Base-by-base conservation (phyloP, 2,888 invertebrate species). In the Lasioglossum leucozonium region DNA sequence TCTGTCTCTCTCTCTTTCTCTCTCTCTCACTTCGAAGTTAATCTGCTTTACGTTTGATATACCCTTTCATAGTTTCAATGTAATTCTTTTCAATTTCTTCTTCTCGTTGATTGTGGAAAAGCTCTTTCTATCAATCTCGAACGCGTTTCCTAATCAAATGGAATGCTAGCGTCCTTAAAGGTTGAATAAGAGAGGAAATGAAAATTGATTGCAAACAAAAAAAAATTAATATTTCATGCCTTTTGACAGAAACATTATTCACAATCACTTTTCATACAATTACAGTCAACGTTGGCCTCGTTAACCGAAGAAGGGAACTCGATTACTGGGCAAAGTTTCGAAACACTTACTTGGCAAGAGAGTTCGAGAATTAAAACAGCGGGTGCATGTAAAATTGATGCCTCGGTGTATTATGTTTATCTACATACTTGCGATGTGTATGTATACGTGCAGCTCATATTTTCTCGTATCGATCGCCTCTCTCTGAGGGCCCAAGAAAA, bases 401-500 rank as follows among this genome's bases (percentile, higher is more conserved):
- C 69, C 11, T 55, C 30, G 62, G 16, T n/a, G n/a, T 51, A 55
- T 58, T 13, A 26, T 26, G 34, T 34, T 34, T 16, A 37, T 30
- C 16, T 55, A 55, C 26, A 26, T 67, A 30, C 13, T 13, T 26
- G 4, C 11, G 13, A 13, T 58, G 58, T 18, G 58, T n/a, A 2
- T 16, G n/a, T 62, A 26, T 34, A 72, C 72, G 4, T 72, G 42
- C n/a, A 42, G 26, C 65, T 78, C n/a, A 58, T 79, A 85, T 78
- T 77, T 80, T 76, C 78, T 73, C 72, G 77, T 81, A 88, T 88
- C 79, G 86, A 88, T 88, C 55, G 55, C n/a, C 77, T 62, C n/a
- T 37, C 62, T 65, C 67, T 40, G 44, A 85, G 42, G 42, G 55
- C 13, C 44, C 30, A 58, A 69, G 30, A 58, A 78, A 72, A 76